A percentile compares a stretch with the other conserved stretches of the same genome.
Evolutionary conservation across 2,888 invertebrate species (phyloP).

Genomic region (Cryptocheilus praepositus): DNA sequence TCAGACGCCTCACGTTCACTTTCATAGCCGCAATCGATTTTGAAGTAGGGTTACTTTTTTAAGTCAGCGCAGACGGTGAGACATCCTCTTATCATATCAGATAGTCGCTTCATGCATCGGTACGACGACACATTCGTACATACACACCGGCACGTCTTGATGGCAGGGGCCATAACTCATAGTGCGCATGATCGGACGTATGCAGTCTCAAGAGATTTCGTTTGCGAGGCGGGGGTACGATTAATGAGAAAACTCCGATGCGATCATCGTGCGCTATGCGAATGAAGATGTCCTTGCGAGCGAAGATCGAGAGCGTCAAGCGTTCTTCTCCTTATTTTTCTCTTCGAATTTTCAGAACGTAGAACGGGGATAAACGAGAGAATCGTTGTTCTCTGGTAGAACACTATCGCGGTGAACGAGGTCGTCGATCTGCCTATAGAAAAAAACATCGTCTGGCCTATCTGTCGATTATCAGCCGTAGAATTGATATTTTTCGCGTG

Average conservation of each 20-base stretch:
- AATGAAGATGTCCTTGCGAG: too few species aligned
- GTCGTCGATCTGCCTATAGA: conserved; percentile 5
- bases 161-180: too few species aligned
- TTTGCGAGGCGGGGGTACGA: too few species aligned
- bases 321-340: neutral
- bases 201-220: too few species aligned
- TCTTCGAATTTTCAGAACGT: neutral
- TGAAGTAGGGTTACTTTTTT: conserved; percentile 36
- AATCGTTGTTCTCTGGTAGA: conserved; percentile 9
- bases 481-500: conserved; percentile 26
- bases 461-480: conserved; percentile 29
- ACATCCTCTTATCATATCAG: conserved; percentile 38
- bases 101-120: conserved; percentile 22
- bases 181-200: too few species aligned
- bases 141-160: too few species aligned
- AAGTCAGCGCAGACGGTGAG: conserved; percentile 22
- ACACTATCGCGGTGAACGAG: neutral
- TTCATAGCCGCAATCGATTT: conserved; percentile 32
- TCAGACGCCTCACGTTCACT: conserved; percentile 33
- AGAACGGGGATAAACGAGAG: conserved; percentile 1
- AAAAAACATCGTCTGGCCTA: conserved; percentile 51
- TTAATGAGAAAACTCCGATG: too few species aligned
- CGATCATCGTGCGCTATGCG: too few species aligned
- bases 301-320: too few species aligned
- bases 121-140: conserved; percentile 9